Base-by-base conservation (phyloP, 1,140 invertebrate species). In the Heliconius eleuchia region DNA sequence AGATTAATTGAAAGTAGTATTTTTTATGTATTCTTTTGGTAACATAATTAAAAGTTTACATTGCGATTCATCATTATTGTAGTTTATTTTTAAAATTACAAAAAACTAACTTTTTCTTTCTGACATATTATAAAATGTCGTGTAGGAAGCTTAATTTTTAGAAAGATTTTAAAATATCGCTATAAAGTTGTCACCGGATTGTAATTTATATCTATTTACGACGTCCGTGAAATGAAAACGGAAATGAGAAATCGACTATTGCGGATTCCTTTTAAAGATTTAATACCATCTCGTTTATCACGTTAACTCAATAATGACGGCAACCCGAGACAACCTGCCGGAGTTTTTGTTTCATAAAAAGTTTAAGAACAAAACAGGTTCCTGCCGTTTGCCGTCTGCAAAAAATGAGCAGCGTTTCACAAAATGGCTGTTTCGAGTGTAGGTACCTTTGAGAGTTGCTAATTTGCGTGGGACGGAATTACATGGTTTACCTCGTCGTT, bases 341-440 rank as follows among this genome's bases (percentile, higher is more conserved):
- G 37, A 39, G 71, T 82, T 85, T 84, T 83, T 82, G 79, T 78
- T 79, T 57, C 27, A 74, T 79, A 82, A 85, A 85, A 81, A 85
- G 82, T 77, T 72, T 77, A 80, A 82, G 74, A 85, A 82, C 77
- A 83, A 82, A 85, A 85, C 84, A 80, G 84, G 84, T 85, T 79
- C 79, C 71, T 37, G 55, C 52, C 30, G 76, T 80, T 74, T 78
- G 60, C 57, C 71, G 80, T 80, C 27, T 75, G 79, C 79, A 80
- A 85, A 85, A 85, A 76, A 75, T 79, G 78, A 71, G 70, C 73
- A 81, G 80, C 81, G 81, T 75, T 80, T 66, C 50, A 78, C 80
- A 82, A 83, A 84, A 84, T 82, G 82, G 80, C 80, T 52, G 79
- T 72, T 81, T 52, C 73, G 80, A 81, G 80, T 83, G 76, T 76